Evolutionary conservation across 2,113 vertebrate genomes (phyloP).

Genomic region (Vulpes ferrilata): DNA sequence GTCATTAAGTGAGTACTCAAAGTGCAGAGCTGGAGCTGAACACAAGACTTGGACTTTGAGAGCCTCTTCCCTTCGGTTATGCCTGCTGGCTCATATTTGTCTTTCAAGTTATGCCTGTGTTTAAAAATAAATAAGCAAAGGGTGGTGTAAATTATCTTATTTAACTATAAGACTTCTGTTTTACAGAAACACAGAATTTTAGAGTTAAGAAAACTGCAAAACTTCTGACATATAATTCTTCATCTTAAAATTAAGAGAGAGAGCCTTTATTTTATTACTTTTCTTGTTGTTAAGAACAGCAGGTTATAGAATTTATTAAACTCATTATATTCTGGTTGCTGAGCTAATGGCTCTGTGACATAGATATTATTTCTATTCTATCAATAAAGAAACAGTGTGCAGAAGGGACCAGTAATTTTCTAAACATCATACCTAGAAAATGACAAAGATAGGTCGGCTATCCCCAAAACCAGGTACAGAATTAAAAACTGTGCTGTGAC

Average conservation of each 20-base stretch:
- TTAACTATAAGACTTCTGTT: neutral
- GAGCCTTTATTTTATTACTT: neutral
- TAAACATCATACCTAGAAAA: conserved; percentile 13
- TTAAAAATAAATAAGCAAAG: conserved; percentile 7
- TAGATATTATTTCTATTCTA: conserved; percentile 18
- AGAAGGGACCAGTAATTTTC: neutral
- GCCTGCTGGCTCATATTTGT: neutral
- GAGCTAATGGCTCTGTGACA: neutral
- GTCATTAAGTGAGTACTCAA: neutral
- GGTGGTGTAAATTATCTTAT: neutral
- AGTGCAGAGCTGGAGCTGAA: neutral
- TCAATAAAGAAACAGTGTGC: neutral
- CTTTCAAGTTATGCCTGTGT: neutral
- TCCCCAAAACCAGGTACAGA: neutral
- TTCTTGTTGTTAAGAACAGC: neutral
- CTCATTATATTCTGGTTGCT: neutral
- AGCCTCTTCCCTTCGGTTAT: neutral
- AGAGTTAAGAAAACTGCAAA: neutral
- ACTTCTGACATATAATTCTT: neutral
- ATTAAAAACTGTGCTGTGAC: neutral
- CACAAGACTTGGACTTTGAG: neutral
- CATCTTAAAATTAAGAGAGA: neutral
- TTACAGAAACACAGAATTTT: neutral
- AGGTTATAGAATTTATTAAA: neutral
- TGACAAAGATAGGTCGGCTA: neutral